Base-by-base conservation (phyloP, 2,888 invertebrate genomes). In the Pandemis corylana region DNA sequence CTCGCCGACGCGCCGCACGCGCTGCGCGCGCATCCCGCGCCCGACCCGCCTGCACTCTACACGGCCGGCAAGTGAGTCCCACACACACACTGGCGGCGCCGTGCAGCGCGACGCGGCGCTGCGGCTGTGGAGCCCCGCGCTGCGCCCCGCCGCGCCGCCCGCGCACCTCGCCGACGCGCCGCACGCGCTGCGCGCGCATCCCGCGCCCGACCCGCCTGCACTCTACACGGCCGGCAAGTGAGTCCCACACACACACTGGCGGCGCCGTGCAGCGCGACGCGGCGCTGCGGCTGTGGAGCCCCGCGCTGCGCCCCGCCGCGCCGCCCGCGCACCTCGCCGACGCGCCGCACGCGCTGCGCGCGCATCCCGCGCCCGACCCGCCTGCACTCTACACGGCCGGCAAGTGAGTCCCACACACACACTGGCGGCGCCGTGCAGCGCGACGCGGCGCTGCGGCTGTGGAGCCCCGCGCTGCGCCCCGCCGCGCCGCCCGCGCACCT, bases 171-270 rank as follows among this genome's bases (percentile, higher is more conserved):
- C 94, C 71, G 95, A 95, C 84, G 92, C 96, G 77, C 94, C 97
- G 96, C 83, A 95, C 95, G 87, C 95, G 95, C 83, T 97, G 96
- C 87, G 94, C 95, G 81, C 97, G 96, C 97, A 95, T 96, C 95
- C 95, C 84, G 80, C 46, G 77, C 75, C 71, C 42, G 69, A 6
- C 6, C 96, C 77, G 82, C 67, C 0, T 15, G 76, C 83, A 7
- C 79, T 98, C 76, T 98, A 97, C 90, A 97, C 98, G 46, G 98
- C 97, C 53, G 97, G 97, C 87, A 97, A 97, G 97, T 97, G 87
- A 95, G 96, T 96, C 10, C 28, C 28, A 1, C 28, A 36, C 84
- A 94, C 97, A 76, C 96, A 81, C 97, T 96, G 78, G 98, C 98
- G 96, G 98, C 49, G 97, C 96, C 96, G 81, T 97, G 96, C 78